Evolutionary conservation across 2,113 vertebrate genomes (phyloP).

Genomic region (Sylvietta virens): DNA sequence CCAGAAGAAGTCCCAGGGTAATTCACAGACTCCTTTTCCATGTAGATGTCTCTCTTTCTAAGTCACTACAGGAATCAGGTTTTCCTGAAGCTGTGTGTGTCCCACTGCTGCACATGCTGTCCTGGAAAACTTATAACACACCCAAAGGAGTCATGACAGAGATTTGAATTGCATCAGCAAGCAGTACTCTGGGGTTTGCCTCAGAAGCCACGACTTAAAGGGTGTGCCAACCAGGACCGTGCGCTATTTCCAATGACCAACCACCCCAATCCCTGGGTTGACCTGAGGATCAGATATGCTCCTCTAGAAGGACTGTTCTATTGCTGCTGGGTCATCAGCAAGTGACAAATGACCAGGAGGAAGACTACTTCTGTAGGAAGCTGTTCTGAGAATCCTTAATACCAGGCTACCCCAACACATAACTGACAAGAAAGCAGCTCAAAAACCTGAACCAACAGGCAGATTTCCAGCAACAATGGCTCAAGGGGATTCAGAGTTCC

Average conservation of each 20-base stretch:
- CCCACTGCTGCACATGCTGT: background rate
- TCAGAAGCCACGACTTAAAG: background rate
- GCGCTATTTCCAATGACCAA: background rate
- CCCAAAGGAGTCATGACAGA: background rate
- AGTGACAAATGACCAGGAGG: background rate
- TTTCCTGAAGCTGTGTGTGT: background rate
- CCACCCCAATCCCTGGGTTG: background rate
- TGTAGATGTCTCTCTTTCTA: background rate
- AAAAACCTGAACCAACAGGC: background rate
- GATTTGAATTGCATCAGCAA: background rate
- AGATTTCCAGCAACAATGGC: background rate
- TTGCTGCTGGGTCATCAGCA: background rate
- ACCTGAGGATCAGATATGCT: background rate
- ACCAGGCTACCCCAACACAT: background rate
- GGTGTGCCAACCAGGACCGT: background rate
- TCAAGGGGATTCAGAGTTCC: no score
- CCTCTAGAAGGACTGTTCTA: background rate
- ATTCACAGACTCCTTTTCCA: background rate
- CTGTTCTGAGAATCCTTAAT: background rate
- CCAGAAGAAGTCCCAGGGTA: background rate
- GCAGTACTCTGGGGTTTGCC: background rate
- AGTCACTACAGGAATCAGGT: background rate
- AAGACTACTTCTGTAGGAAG: background rate
- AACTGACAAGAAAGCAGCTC: background rate
- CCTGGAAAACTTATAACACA: background rate